Evolutionary conservation across 1,140 invertebrate species (phyloP), one percentile per base, ranked within the genome.

Genomic region (Drosophila setifemur): DNA sequence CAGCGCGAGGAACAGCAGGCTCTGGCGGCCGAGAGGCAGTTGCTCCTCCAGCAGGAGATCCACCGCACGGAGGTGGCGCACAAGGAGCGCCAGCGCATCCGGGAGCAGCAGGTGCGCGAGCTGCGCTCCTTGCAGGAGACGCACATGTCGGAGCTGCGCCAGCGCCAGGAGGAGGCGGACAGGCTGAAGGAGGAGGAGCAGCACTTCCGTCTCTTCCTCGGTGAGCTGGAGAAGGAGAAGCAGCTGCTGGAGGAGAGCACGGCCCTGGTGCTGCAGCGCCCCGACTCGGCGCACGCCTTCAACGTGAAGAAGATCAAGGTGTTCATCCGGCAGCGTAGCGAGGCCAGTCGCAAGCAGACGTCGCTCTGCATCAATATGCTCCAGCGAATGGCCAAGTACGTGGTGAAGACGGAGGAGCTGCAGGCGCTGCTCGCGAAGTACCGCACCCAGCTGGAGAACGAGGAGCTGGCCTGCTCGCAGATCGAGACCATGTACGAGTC

Each of bases 401-500:
- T 67, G 18, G 61, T 71, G 4, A 72, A 83, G 8, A n/a, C 54
- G 0, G 71, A 87, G 21, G n/a, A 49, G 5, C 21, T 89, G 16
- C 39, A 77, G n/a, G 1, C 44, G 0, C 40, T 89, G 4, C 43
- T 76, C 0, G 11, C 64, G 0, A 74, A 85, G 33, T 88, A 79
- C 45, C 57, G 77, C 12, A 8, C 47, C 1, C 57, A 90, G 33
- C 31, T 79, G 31, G 72, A 89, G n/a, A 2, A 11, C 2, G 89
- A 90, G 19, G 5, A 33, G 0, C 7, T 70, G n/a, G 81, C 71
- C 4, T 47, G 52, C 11, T 6, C 45, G 5, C 64, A 89, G 37
- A 81, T 90, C 14, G 89, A 90, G n/a, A 47, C 55, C 28, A 89
- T 90, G 90, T 90, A 90, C 66, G 90, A 90, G 42, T 90, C 90